Evolutionary conservation across 2,797 vertebrate genomes (phyloP), one percentile per base, ranked within the genome.

Genomic region (Bovichtus variegatus): DNA sequence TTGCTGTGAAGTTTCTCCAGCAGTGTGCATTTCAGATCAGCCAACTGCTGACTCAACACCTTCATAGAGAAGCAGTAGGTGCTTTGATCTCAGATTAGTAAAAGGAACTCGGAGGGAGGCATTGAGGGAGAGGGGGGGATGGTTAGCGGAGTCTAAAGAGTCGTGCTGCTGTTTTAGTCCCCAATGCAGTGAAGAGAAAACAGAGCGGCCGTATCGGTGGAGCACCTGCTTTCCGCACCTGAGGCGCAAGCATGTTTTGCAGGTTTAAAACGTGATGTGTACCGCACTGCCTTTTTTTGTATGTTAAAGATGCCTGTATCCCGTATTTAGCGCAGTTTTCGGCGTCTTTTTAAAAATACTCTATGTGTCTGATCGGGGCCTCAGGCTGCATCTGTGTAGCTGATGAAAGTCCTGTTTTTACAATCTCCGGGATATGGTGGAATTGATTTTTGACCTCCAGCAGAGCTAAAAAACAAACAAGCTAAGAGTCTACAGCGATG

Each of bases 51-150:
- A 94, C 88, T 93, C 89, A 62, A 70, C 90, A 84, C 61, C 64
- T 82, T 90, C 70, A 44, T 36, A 57, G 76, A 82, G 74, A 73
- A 71, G 68, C 61, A 47, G 73, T 9, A 12, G 54, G 10, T 2
- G 89, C 91, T 94, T 93, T 94, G 91, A 94, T 93, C 86, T 90
- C 36, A 75, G 60, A 82, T 85, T 79, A 84, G 80, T 73, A 71
- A 53, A 83, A 72, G 65, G 34, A 83, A 62, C 74, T 51, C 73
- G 71, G 73, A 44, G 62, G 53, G 69, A 84, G 36, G 44, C 51
- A 19, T 9, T 41, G 53, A 64, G 19, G 50, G 18, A 71, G 41
- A 1, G 46, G 34, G 21, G 36, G 16, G 41, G 46, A 6, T 4
- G 21, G 16, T 2, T 16, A 47, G 25, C n/a, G 75, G 38, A 2